Base-by-base conservation (phyloP, 2,797 vertebrate genomes). In the Staurois parvus region DNA sequence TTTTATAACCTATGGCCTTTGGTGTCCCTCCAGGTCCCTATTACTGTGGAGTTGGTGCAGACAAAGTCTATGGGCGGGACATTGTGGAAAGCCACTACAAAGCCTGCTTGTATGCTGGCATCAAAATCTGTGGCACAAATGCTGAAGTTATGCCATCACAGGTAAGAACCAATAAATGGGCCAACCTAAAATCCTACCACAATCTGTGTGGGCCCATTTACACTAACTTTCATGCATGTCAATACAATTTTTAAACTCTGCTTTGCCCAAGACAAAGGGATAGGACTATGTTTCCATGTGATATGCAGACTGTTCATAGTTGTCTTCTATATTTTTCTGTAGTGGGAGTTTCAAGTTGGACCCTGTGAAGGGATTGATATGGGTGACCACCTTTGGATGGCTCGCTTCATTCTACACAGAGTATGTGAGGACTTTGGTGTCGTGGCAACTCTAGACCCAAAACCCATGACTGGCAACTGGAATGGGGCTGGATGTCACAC, bases 311-410 rank as follows among this genome's bases (percentile, higher is more conserved):
- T 66, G n/a, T 26, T 11, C n/a, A n/a, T 13, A n/a, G 34, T 34
- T 34, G 7, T 34, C 10, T 28, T 10, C 4, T 28, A 3, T 64
- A 2, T 32, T 0, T 40, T 15, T 0, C 81, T 64, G 8, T 90
- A 98, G 97, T 98, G 97, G 97, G 97, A 98, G 90, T 97, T 95
- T 90, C 96, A 98, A 90, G 94, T 98, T 76, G 97, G 97, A 0
- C 94, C 96, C 0, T 97, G 96, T 0, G 94, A 96, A 74, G 97
- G 97, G 9, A 94, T 96, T 0, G 94, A 95, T 66, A 95, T 96
- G 93, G 96, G 94, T 0, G 97, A 98, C 90, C 96, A 98, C 6
- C 92, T 98, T 59, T 97, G 97, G 96, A 93, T 97, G 84, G 91
- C 96, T 0, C 95, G 96, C 1, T 98, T 94, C 90, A 93, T 98